Evolutionary conservation across 2,113 vertebrate species (phyloP), one percentile per base, ranked within the genome.

Genomic region (Platichthys flesus): DNA sequence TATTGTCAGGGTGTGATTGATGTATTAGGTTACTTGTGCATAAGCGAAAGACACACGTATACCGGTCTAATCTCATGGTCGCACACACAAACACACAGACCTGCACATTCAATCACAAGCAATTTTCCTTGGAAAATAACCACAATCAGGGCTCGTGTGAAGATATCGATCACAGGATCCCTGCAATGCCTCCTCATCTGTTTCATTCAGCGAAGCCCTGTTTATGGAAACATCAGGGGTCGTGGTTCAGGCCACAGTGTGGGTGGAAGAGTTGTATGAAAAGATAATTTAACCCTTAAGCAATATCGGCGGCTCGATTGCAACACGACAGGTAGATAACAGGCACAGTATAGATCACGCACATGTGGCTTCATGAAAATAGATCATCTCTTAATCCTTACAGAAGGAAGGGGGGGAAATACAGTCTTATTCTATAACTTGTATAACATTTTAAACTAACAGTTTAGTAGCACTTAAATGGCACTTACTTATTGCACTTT

Each of bases 21-120:
- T 86, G 85, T 45, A 77, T 79, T 64, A 80, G 84, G 82, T 74
- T 76, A 85, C 63, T 77, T 72, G 69, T 78, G 54, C 31, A 74
- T 71, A 61, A 56, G 21, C 54, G 45, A 74, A 66, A 75, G 62
- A 60, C 45, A 42, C 54, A 60, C 9, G 8, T 55, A 73, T 9
- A 55, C 49, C 6, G 31, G 15, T 42, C 35, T 58, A 76, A 85
- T 73, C 59, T 55, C 40, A 5, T 18, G 18, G 16, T 18, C 47
- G 28, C 31, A 23, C 28, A 40, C 24, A n/a, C 49, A 52, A 62
- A 69, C 52, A 78, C 37, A 61, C 14, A 67, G 9, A 16, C 7
- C 18, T 12, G 5, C 6, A 52, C 15, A 10, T 73, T 78, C 60
- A 61, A 74, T 77, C 55, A 72, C 16, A 5, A 37, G 49, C 64